Evolutionary conservation across 2,113 vertebrate species (phyloP), one percentile per base, ranked within the genome.

Genomic region (Entelurus aequoreus): DNA sequence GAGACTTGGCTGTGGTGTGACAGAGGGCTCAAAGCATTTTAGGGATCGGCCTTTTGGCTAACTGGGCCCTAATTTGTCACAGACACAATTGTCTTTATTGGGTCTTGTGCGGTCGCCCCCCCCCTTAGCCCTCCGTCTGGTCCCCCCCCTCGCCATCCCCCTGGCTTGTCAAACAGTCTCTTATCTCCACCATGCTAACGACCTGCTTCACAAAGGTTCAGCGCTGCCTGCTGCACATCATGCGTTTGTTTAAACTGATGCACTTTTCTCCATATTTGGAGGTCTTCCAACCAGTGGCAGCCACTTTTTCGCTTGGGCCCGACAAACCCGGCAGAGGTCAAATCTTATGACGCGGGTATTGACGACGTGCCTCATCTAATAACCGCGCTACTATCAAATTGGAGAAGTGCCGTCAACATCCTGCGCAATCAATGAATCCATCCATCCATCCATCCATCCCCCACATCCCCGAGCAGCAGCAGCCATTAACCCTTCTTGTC

Each of bases 401-500:
- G 86, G 78, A 87, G 68, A 84, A 88, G 78, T 87, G 84, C 82
- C 87, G 86, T 89, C 87, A 86, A 84, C 86, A 88, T 89, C 86
- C 86, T 83, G 79, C 74, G 75, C 81, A 84, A 87, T 89, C 82
- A 85, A 88, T 88, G 80, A 71, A 76, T 81, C 81, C 76, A 81
- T 77, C 55, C 42, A 9, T 44, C 42, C 42, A 44, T 44, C 42
- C 7, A 44, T 44, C 42, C 42, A 44, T 44, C 42, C 84, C 82
- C 83, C 74, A 69, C 74, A 4, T 83, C 83, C 65, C 71, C 70
- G 52, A 80, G 82, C 69, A 78, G 10, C 40, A 21, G 78, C 82
- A 75, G 84, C 82, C 88, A 86, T 86, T 88, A 88, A 88, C 86
- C 84, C 85, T 79, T 86, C 84, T 73, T 83, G 79, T 86, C 82